Evolutionary conservation across 2,888 invertebrate genomes (phyloP).

Genomic region (Acanthopleura granulata): DNA sequence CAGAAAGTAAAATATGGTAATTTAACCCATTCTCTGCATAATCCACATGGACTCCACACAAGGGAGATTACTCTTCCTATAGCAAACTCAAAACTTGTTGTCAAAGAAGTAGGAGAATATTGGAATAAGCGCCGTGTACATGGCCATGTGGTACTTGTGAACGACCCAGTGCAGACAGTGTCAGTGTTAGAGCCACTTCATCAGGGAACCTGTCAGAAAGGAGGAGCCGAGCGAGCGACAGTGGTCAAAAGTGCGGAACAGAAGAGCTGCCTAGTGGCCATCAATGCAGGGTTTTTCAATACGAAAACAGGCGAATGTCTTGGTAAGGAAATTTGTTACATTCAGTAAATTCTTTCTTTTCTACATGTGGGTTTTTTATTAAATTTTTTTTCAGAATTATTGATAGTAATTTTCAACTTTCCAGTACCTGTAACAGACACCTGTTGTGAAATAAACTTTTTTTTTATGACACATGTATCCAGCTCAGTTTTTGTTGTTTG

Average conservation of each 20-base stretch:
- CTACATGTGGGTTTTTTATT: no score
- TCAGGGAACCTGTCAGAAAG: constrained; percentile 54
- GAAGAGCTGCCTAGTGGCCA: constrained; percentile 61
- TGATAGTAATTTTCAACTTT: no score
- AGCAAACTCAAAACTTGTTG: constrained; percentile 38
- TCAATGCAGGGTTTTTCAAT: constrained; percentile 69
- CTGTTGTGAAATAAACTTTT: no score
- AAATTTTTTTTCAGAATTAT: no score
- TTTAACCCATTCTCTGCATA: constrained; percentile 42
- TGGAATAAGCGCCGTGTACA: constrained; percentile 32
- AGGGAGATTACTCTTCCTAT: constrained; percentile 36
- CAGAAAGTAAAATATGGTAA: constrained; percentile 55
- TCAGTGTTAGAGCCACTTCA: constrained; percentile 65
- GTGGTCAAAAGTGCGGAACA: constrained; percentile 52
- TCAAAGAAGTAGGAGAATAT: constrained; percentile 34
- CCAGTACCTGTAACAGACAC: no score
- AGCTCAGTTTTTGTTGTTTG: no score
- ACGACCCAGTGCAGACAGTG: constrained; percentile 59
- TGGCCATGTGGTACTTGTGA: constrained; percentile 47
- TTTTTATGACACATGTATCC: no score
- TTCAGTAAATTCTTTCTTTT: no score
- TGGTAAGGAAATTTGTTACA: constrained; percentile 45
- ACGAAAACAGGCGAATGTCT: constrained; percentile 60
- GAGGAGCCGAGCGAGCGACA: constrained; percentile 41
- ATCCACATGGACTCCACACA: constrained; percentile 31